A percentile compares a stretch with the other conserved stretches of the same genome.
phyloP scores from a whole-genome alignment of 2,888 invertebrate species.

The Pristionchus exspectatus region DNA sequence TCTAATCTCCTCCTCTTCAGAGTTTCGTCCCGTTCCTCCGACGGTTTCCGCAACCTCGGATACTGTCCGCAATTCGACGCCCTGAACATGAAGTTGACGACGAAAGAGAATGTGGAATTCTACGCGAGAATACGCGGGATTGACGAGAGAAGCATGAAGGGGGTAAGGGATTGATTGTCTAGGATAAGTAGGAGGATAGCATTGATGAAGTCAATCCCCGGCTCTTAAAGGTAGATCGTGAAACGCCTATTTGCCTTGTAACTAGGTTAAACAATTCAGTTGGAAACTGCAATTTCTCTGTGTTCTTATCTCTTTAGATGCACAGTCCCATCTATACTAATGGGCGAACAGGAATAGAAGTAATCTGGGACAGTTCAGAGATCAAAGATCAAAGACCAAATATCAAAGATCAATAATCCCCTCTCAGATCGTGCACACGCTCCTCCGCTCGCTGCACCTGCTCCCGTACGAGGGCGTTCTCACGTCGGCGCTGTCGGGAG shows the following conservation, averaged over 20 bases:
- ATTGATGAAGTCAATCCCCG: too few species aligned
- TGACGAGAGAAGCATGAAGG: conserved; percentile 57
- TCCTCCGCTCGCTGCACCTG: conserved; percentile 82
- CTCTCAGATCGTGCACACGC: conserved; percentile 57
- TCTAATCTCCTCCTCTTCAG: too few species aligned
- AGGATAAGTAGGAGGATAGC: too few species aligned
- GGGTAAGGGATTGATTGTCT: conserved; percentile 66
- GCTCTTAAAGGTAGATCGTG: too few species aligned
- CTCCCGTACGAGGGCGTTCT: conserved; percentile 80
- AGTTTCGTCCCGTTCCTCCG: conserved; percentile 63
- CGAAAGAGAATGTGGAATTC: conserved; percentile 87
- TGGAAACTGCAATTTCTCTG: too few species aligned
- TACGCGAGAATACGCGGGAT: conserved; percentile 87
- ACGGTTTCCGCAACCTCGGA: conserved; percentile 83
- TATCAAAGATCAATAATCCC: background rate
- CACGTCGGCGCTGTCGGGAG: conserved; percentile 84
- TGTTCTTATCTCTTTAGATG: too few species aligned
- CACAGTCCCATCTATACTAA: too few species aligned
- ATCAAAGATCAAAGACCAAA: too few species aligned
- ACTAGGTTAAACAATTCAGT: too few species aligned
- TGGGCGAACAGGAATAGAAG: too few species aligned
- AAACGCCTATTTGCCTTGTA: too few species aligned
- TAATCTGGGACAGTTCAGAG: too few species aligned
- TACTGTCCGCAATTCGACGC: conserved; percentile 95
- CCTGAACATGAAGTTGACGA: conserved; percentile 87